Evolutionary conservation across 1,140 invertebrate species (phyloP).

Genomic region (Neodiprion fabricii): DNA sequence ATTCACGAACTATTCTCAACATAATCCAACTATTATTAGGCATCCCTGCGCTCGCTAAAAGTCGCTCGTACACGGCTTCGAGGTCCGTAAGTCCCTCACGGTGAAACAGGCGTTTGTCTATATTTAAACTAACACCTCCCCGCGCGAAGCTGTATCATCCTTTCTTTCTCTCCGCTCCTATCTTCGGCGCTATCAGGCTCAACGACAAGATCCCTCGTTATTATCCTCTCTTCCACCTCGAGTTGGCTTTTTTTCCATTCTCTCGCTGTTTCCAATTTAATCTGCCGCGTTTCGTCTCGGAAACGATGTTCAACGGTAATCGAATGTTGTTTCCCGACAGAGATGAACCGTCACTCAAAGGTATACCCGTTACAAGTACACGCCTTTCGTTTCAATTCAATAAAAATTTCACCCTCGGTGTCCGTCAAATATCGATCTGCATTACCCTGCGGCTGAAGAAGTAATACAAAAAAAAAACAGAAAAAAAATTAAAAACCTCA

Average conservation of each 20-base stretch:
- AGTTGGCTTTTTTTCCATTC: constrained; percentile 19
- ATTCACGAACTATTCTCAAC: neutral
- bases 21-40: neutral
- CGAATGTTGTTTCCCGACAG: too few relatives aligned
- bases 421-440: neutral
- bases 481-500: neutral
- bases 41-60: neutral
- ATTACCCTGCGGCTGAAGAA: neutral
- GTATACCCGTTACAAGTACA: too few relatives aligned
- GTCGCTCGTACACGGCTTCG: neutral
- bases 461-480: neutral
- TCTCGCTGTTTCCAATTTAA: constrained; percentile 22
- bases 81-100: too few relatives aligned
- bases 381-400: constrained; percentile 2
- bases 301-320: too few relatives aligned
- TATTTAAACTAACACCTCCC: neutral
- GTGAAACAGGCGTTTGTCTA: neutral
- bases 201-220: too few relatives aligned
- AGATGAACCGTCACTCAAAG: too few relatives aligned
- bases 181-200: neutral
- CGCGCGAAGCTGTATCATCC: neutral
- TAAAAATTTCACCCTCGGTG: constrained; percentile 23
- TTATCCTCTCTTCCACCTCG: constrained; percentile 10
- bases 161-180: neutral
- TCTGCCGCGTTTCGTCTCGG: too few relatives aligned